Evolutionary conservation across 2,113 vertebrate species (phyloP), one percentile per base, ranked within the genome.

Genomic region (Xenus cinereus): DNA sequence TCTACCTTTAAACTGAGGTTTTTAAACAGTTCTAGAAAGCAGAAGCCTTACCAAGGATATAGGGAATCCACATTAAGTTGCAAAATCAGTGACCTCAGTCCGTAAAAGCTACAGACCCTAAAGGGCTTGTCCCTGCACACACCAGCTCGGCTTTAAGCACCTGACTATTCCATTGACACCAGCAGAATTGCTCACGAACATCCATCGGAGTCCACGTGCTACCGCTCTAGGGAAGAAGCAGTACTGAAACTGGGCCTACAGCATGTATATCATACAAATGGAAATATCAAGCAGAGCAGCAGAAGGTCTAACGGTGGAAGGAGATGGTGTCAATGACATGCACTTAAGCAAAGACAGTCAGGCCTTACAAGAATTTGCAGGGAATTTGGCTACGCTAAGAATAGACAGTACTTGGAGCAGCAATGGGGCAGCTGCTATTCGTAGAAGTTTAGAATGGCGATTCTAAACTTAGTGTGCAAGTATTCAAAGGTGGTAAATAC

Each of bases 351-450:
- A 91, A 96, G 80, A 66, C 62, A 77, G 81, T 77, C 84, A 79
- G 73, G 80, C 84, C 41, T 51, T 62, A 10, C 53, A 96, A 91
- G 86, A 95, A 95, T 95, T 59, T 53, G 56, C 41, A 27, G 46
- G 37, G 91, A 93, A 97, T 95, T 83, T 87, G 59, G 59, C 84
- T 57, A 48, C 69, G 28, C 94, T 94, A 95, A 97, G 91, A 97
- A 97, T 94, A 97, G 95, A 82, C 1, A 0, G 75, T 41, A 33
- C 87, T 96, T 79, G 72, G 78, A 92, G 77, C 71, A 60, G 88
- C 62, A 68, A 43, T 21, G 81, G 89, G 66, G 82, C 95, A 96
- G 87, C 94, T 97, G 95, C 86, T 93, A 76, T 82, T 94, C 17
- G 19, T 21, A 95, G 93, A 95, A 87, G 64, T 94, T 95, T 66